Evolutionary conservation across 2,888 invertebrate species (phyloP).

Genomic region (Dasysyrphus tricinctus): DNA sequence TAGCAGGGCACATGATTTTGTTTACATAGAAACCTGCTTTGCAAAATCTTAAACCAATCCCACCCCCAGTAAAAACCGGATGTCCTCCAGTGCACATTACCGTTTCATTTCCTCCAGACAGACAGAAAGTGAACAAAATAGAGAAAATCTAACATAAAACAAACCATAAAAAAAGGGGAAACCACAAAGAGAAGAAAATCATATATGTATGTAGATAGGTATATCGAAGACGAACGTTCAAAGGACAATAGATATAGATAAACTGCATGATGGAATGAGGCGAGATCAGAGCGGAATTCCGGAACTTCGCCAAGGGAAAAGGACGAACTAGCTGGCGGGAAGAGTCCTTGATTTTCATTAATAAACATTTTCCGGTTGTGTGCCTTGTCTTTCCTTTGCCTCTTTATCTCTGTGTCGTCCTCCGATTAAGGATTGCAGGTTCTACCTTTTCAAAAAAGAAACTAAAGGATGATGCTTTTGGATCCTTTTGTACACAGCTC

Average conservation of each 20-base stretch:
- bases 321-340: constrained; percentile 24
- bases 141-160: constrained; percentile 3
- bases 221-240: constrained; percentile 30
- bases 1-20: constrained; percentile 42
- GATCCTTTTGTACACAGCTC: constrained; percentile 32
- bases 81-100: constrained; percentile 27
- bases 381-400: constrained; percentile 20
- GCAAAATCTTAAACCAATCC: not conserved
- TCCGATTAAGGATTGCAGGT: not conserved
- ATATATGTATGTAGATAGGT: not conserved
- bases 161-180: constrained; percentile 25
- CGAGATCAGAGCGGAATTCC: constrained; percentile 7
- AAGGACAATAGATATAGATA: constrained; percentile 43
- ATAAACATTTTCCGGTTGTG: constrained; percentile 69
- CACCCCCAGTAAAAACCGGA: not conserved
- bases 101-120: constrained; percentile 44
- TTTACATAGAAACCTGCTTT: constrained; percentile 3
- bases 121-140: constrained; percentile 60
- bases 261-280: constrained; percentile 42
- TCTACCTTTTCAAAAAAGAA: not conserved
- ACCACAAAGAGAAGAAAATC: constrained; percentile 33
- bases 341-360: constrained; percentile 72
- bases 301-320: constrained; percentile 30
- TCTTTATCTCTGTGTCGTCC: constrained; percentile 5
- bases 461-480: constrained; percentile 26